A percentile compares a stretch with the other conserved stretches of the same genome.
Conservation (phyloP, 2,888 invertebrate species). For the Limenitis camilla region DNA sequence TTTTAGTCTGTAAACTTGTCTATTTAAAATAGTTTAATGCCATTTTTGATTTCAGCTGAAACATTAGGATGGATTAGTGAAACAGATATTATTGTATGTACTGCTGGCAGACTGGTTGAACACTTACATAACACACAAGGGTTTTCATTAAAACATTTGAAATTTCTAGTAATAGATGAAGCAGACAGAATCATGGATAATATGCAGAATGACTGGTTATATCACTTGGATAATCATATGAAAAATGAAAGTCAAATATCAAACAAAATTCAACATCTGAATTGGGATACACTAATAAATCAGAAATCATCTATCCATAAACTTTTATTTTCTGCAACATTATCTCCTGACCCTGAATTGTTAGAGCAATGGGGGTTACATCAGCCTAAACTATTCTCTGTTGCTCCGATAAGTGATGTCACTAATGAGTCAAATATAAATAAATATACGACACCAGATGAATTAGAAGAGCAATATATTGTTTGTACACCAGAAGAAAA, state of each 20-base stretch:
- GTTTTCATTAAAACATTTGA: constrained; percentile 80
- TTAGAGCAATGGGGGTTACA: constrained; percentile 91
- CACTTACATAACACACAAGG: constrained; percentile 90
- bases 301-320: constrained; percentile 83
- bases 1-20: no score
- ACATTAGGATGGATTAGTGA: constrained; percentile 74
- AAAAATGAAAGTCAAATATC: constrained; percentile 68
- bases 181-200: constrained; percentile 96
- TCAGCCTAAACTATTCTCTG: constrained; percentile 93
- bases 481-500: constrained; percentile 80
- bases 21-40: no score
- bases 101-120: constrained; percentile 94
- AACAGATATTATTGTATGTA: constrained; percentile 92
- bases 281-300: constrained; percentile 58
- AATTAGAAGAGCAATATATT: constrained; percentile 81
- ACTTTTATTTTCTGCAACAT: constrained; percentile 96
- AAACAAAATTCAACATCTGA: constrained; percentile 67
- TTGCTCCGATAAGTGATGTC: constrained; percentile 62
- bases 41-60: constrained; percentile 61
- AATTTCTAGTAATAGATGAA: constrained; percentile 94
- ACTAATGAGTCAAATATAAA: constrained; percentile 68
- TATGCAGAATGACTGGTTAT: constrained; percentile 93
- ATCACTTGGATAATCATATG: constrained; percentile 83
- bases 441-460: constrained; percentile 87
- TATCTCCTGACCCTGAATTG: constrained; percentile 97